phyloP scores from a whole-genome alignment of 2,113 vertebrate genomes.

The Alces alces region DNA sequence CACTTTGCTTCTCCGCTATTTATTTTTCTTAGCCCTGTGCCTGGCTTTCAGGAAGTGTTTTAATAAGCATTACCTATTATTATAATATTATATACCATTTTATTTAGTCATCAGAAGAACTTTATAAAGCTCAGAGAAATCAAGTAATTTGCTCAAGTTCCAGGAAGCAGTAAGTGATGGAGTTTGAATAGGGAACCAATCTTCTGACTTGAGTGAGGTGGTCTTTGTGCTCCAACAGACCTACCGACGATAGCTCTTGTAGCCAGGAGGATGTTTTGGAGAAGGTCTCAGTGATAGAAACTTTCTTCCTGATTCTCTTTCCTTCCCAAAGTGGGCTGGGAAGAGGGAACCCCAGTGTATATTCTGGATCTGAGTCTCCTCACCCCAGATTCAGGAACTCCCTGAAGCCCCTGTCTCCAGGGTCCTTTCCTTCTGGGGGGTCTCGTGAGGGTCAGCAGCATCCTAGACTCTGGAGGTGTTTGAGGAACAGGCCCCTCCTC shows the following conservation, averaged over 20 bases:
- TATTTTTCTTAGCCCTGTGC: not conserved
- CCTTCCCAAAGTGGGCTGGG: not conserved
- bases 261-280: not conserved
- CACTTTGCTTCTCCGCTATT: not conserved
- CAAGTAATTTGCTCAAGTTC: not conserved
- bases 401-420: not conserved
- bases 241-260: fast-evolving
- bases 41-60: not conserved
- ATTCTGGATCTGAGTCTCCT: not conserved
- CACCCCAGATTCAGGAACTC: not conserved
- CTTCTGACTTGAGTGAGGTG: not conserved
- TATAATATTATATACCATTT: not conserved
- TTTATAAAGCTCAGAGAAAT: not conserved
- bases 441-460: not conserved
- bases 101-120: not conserved
- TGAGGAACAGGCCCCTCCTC: not conserved
- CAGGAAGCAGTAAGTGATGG: not conserved
- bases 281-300: not conserved
- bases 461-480: not conserved
- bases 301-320: not conserved
- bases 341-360: too few species aligned
- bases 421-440: not conserved
- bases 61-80: not conserved
- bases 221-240: not conserved
- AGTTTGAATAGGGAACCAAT: not conserved